A percentile compares a stretch with the other conserved stretches of the same genome.
Evolutionary conservation across 2,113 vertebrate species (phyloP).

Genomic region (Scartelaos histophorus): DNA sequence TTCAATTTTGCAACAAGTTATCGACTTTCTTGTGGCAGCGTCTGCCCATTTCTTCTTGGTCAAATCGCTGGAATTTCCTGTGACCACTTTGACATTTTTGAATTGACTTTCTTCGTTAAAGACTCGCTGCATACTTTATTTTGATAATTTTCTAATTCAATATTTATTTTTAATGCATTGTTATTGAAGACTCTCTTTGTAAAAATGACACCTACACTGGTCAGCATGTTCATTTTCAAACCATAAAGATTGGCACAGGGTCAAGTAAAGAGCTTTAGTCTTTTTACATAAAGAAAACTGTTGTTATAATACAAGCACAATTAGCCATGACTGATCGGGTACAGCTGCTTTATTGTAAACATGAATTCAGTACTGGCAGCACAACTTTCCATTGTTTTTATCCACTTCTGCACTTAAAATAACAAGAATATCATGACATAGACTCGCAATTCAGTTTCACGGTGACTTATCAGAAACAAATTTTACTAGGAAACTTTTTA

Average conservation of each 20-base stretch:
- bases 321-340: neutral
- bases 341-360: neutral
- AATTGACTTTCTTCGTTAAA: neutral
- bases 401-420: neutral
- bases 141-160: constrained; percentile 16
- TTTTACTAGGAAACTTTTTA: constrained; percentile 64
- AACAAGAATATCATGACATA: constrained; percentile 23
- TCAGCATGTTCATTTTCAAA: constrained; percentile 26
- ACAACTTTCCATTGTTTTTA: neutral
- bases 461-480: constrained; percentile 22
- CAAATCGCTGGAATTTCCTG: constrained; percentile 35
- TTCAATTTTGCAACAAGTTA: constrained; percentile 64
- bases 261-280: too few species aligned
- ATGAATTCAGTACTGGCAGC: neutral
- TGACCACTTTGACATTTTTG: too few species aligned
- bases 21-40: constrained; percentile 43
- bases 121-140: constrained; percentile 22
- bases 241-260: constrained; percentile 14
- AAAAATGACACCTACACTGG: constrained; percentile 34
- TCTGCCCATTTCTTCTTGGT: constrained; percentile 44
- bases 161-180: constrained; percentile 27
- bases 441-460: constrained; percentile 24
- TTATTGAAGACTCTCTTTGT: constrained; percentile 32
- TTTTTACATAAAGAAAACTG: neutral
- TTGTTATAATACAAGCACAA: neutral